Evolutionary conservation across 2,888 invertebrate genomes (phyloP).

Genomic region (Neocrepidodera transversa): DNA sequence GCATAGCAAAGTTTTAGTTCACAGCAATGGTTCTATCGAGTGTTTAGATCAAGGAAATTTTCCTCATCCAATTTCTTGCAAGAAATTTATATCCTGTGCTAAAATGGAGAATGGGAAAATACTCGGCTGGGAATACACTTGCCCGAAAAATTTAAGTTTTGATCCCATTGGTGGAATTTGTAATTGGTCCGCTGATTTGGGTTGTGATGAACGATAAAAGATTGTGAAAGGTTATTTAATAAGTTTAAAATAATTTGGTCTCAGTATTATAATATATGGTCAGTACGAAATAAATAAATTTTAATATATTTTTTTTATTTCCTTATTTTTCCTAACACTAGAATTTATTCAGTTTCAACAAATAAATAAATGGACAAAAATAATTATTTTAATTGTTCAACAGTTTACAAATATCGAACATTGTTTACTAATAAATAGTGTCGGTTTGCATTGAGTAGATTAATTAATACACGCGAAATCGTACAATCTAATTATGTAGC

Average conservation of each 20-base stretch:
- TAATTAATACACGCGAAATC: no score
- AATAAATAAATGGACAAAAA: no score
- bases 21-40: constrained; percentile 76
- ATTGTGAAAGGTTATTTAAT: neutral
- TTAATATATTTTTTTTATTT: constrained; percentile 7
- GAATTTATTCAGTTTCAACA: no score
- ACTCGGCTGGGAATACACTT: constrained; percentile 87
- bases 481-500: no score
- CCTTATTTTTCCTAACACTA: no score
- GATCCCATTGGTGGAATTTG: constrained; percentile 91
- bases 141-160: constrained; percentile 84
- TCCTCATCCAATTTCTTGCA: constrained; percentile 89
- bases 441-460: no score
- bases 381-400: no score
- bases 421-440: no score
- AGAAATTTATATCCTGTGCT: constrained; percentile 91
- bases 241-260: constrained; percentile 2
- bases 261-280: constrained; percentile 6
- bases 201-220: constrained; percentile 62
- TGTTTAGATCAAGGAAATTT: constrained; percentile 91
- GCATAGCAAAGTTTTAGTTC: constrained; percentile 69
- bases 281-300: constrained; percentile 7
- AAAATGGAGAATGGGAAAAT: constrained; percentile 79
- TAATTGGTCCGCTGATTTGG: constrained; percentile 85
- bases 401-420: no score